Evolutionary conservation across 1,140 invertebrate genomes (phyloP).

Genomic region (Zaprionus capensis): DNA sequence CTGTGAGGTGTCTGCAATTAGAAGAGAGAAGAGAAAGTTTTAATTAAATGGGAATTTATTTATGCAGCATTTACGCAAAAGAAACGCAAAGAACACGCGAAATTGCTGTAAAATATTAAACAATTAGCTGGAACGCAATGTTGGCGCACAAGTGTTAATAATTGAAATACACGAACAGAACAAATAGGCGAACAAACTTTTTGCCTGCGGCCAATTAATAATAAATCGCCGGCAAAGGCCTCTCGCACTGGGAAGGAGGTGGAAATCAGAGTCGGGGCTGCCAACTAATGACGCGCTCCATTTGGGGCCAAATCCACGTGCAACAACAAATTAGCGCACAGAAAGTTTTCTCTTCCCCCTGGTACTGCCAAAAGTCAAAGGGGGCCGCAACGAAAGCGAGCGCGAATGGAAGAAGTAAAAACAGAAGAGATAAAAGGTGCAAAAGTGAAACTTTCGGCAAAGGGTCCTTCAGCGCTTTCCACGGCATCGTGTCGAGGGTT

Average conservation of each 20-base stretch:
- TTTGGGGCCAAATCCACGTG: constrained; percentile 65
- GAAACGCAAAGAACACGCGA: constrained; percentile 42
- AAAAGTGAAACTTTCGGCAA: constrained; percentile 51
- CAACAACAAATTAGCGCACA: constrained; percentile 74
- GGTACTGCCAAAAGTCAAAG: constrained; percentile 37
- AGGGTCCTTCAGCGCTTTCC: constrained; percentile 34
- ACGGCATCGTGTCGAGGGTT: constrained; percentile 35
- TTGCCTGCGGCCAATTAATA: constrained; percentile 70
- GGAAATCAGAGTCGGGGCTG: not conserved
- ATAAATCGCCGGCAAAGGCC: constrained; percentile 58
- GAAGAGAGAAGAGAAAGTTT: constrained; percentile 60
- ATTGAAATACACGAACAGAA: constrained; percentile 62
- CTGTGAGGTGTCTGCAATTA: constrained; percentile 44
- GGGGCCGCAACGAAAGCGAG: constrained; percentile 39
- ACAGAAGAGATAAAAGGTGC: constrained; percentile 60
- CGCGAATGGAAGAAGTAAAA: constrained; percentile 20
- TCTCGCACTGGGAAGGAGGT: not conserved
- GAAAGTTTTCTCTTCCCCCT: constrained; percentile 48
- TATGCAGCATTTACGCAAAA: constrained; percentile 68
- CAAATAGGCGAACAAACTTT: constrained; percentile 68
- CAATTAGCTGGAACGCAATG: constrained; percentile 60
- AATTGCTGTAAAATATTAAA: constrained; percentile 66
- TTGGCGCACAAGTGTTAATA: constrained; percentile 75
- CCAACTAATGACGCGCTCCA: constrained; percentile 74
- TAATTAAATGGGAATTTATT: constrained; percentile 75